Evolutionary conservation across 1,140 invertebrate genomes (phyloP), one percentile per base, ranked within the genome.

Genomic region (Aphidius ervi): DNA sequence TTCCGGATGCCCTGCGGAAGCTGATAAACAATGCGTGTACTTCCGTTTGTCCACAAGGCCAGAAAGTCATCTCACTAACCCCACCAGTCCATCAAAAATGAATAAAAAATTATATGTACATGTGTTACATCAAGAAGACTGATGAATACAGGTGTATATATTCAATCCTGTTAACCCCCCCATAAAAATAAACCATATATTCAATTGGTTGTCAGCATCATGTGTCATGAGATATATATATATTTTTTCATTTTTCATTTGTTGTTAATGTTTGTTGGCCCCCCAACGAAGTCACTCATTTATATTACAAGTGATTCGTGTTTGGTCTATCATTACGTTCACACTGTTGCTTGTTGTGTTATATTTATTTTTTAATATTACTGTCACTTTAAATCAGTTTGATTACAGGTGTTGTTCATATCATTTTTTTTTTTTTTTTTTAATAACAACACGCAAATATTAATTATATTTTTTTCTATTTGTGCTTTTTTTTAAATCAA

Each of bases 1-100:
- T 78, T 75, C 76, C 75, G 76, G 76, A 79, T 78, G 75, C 68
- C 68, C 65, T 71, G 69, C 76, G 77, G 75, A 79, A 78, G 73
- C 70, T 66, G 69, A 66, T 31, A 63, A 64, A 79, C 75, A 79
- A 79, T 77, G 63, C 68, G 66, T 50, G 63, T 63, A 66, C 71
- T 77, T 79, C 77, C 77, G 76, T 63, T 67, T 65, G 56, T 58
- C 67, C 62, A 70, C 75, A 77, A 77, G 76, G 75, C 73, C 75
- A 78, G 63, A 68, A 68, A 71, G 71, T 63, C 62, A 59, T 63
- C 56, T 55, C 54, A 49, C 46, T 42, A 23, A 31, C 47, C 37
- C 16, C 46, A 20, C 39, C 5, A 9, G 4, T 37, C 16, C 16
- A 16, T 16, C 16, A 31, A 1, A 31, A 31, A 31, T 31, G 4